These are phyloP conservation scores for Araneus ventricosus DNA, from an alignment of 1,140 invertebrate species.

Conservation along the genomic window DNA sequence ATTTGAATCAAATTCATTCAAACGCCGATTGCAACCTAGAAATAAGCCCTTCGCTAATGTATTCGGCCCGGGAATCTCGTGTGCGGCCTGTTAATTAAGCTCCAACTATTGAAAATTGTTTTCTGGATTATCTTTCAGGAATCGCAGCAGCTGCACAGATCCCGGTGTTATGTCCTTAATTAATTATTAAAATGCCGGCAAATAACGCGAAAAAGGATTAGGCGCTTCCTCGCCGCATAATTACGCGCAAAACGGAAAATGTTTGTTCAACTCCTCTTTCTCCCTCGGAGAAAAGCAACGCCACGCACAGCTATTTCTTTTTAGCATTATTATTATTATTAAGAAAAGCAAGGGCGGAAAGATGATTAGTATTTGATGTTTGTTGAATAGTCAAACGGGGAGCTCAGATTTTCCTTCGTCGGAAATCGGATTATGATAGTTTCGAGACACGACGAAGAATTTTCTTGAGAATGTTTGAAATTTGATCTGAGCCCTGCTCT, in stretches of 20 bases:
- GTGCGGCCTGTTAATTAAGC: slow-evolving; percentile 48
- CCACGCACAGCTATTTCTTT: no score
- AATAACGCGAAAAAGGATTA: slow-evolving; percentile 61
- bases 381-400: slow-evolving; percentile 31
- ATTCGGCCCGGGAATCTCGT: neutral
- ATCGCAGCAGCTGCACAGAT: slow-evolving; percentile 36
- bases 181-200: slow-evolving; percentile 58
- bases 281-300: neutral
- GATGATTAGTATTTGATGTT: slow-evolving; percentile 23
- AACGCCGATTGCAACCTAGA: neutral
- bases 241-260: slow-evolving; percentile 28
- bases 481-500: neutral
- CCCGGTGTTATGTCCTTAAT: slow-evolving; percentile 57
- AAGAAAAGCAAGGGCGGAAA: neutral
- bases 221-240: slow-evolving; percentile 30
- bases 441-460: neutral
- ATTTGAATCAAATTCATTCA: neutral
- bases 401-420: neutral
- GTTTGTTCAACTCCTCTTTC: slow-evolving; percentile 42
- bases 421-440: slow-evolving; percentile 15
- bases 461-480: neutral
- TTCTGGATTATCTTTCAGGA: slow-evolving; percentile 54
- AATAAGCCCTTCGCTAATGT: neutral
- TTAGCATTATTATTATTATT: no score
- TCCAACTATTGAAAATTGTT: slow-evolving; percentile 60